A percentile compares a stretch with the other conserved stretches of the same genome.
Conservation (phyloP, 1,140 invertebrate genomes). For the Euura lappo region DNA sequence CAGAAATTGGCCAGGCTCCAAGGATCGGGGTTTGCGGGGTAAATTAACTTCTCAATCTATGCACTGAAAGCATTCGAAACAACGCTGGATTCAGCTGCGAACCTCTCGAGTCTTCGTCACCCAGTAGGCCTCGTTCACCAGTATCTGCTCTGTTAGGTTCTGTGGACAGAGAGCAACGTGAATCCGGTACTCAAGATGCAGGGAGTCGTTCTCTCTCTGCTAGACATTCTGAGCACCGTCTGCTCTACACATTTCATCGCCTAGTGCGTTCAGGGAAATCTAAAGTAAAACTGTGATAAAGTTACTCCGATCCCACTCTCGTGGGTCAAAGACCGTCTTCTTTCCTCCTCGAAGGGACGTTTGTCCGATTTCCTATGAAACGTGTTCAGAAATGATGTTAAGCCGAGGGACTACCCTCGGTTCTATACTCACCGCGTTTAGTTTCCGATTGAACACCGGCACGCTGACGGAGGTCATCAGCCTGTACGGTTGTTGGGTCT, state of each 20-base stretch:
- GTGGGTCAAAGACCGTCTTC: neutral
- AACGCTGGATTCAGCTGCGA: conserved; percentile 57
- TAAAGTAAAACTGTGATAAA: neutral
- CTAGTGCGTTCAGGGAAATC: neutral
- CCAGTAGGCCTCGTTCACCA: conserved; percentile 92
- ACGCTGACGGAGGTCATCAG: conserved; percentile 91
- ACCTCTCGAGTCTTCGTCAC: conserved; percentile 90
- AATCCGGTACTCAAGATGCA: conserved; percentile 32
- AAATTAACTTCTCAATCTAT: neutral
- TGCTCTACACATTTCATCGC: no score
- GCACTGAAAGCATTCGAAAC: conserved; percentile 53
- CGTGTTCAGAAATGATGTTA: neutral
- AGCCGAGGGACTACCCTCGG: neutral
- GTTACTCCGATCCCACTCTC: no score
- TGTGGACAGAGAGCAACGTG: conserved; percentile 66
- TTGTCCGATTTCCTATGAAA: neutral
- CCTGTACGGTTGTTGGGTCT: conserved; percentile 67
- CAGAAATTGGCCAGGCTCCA: neutral
- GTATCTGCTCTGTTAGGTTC: conserved; percentile 93
- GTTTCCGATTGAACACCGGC: conserved; percentile 85
- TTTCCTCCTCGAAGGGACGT: neutral
- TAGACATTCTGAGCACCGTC: no score
- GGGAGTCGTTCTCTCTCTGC: neutral
- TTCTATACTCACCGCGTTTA: conserved; percentile 72
- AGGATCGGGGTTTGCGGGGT: neutral